These are phyloP conservation scores for Raphicerus campestris DNA, from an alignment of 2,113 vertebrate genomes.

Conservation along the genomic window DNA sequence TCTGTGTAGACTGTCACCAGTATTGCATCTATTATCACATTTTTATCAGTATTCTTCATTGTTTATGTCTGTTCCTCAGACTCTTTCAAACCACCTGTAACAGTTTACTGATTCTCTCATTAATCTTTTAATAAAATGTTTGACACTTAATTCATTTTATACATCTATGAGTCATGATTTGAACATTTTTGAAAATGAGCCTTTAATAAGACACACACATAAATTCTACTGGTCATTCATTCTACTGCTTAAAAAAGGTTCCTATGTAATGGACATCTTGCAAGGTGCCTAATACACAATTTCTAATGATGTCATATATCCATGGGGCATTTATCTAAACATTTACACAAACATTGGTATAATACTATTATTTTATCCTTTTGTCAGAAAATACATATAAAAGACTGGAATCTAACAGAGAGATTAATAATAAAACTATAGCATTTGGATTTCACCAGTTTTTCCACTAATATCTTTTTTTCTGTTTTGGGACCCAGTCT, in stretches of 20 bases:
- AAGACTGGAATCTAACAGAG: neutral
- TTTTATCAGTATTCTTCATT: neutral
- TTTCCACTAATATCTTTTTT: neutral
- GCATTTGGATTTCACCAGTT: neutral
- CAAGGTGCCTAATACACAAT: neutral
- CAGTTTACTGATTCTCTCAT: neutral
- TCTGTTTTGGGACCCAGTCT: neutral
- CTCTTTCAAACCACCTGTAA: neutral
- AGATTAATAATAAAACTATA: neutral
- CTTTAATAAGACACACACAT: neutral
- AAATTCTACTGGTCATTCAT: neutral
- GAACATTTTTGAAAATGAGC: neutral
- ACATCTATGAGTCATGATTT: neutral
- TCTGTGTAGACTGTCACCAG: neutral
- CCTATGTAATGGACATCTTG: neutral
- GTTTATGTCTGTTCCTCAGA: neutral
- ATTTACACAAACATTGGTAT: neutral
- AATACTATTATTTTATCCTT: slow-evolving; percentile 34
- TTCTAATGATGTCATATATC: neutral
- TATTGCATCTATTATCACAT: neutral
- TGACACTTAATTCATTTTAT: neutral
- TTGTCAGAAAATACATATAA: slow-evolving; percentile 29
- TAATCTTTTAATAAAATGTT: neutral
- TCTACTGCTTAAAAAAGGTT: neutral
- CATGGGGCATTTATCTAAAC: neutral